phyloP scores from a whole-genome alignment of 2,113 vertebrate species.

The Catagonus wagneri region DNA sequence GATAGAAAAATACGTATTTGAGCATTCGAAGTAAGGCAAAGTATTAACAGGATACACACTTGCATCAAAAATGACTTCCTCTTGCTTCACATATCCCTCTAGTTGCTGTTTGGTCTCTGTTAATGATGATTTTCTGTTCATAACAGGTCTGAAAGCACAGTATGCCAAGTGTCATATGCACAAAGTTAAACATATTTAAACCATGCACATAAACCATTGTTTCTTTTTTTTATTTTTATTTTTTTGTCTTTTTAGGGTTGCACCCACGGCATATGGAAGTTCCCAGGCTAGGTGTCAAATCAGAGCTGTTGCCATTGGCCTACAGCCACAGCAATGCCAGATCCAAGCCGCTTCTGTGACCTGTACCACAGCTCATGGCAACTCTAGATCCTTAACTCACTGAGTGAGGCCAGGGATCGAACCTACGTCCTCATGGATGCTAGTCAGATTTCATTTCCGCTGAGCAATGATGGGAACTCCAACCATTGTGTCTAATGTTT shows the following conservation, averaged over 20 bases:
- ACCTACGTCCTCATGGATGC: too few species aligned
- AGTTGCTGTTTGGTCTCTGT: background rate
- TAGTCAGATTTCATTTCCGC: too few species aligned
- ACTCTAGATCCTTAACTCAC: too few species aligned
- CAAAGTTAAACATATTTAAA: conserved; percentile 23
- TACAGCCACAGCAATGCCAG: too few species aligned
- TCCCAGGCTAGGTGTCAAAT: too few species aligned
- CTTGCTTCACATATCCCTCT: background rate
- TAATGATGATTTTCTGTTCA: conserved; percentile 28
- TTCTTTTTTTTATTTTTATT: background rate
- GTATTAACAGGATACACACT: background rate
- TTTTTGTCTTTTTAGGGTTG: too few species aligned
- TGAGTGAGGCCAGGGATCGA: too few species aligned
- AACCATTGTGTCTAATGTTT: background rate
- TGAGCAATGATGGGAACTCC: too few species aligned
- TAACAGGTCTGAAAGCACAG: background rate
- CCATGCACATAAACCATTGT: background rate
- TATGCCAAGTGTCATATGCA: background rate
- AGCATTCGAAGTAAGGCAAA: background rate
- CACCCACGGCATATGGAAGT: too few species aligned
- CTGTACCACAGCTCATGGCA: too few species aligned
- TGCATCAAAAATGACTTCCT: background rate
- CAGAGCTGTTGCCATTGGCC: too few species aligned
- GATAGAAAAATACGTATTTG: background rate
- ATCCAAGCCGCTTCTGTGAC: too few species aligned